Evolutionary conservation across 2,113 vertebrate species (phyloP).

Genomic region (Tachysurus fulvidraco): DNA sequence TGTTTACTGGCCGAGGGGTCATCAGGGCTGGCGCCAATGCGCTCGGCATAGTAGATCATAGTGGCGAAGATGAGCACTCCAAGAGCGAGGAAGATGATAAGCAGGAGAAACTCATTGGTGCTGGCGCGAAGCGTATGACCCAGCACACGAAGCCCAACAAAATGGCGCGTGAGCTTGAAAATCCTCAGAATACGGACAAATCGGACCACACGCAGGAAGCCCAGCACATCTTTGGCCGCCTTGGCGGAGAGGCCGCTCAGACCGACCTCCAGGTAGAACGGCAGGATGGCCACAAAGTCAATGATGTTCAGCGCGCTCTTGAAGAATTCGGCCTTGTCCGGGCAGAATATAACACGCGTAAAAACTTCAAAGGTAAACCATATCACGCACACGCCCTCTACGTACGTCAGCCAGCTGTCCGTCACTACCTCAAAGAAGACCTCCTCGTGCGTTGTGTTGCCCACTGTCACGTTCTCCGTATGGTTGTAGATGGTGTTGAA

Average conservation of each 20-base stretch:
- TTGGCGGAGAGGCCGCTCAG: constrained; percentile 89
- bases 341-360: constrained; percentile 90
- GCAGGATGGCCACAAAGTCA: constrained; percentile 93
- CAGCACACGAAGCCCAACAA: constrained; percentile 88
- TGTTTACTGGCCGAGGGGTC: constrained; percentile 87
- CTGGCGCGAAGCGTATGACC: constrained; percentile 91
- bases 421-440: constrained; percentile 86
- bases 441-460: constrained; percentile 80
- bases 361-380: constrained; percentile 98
- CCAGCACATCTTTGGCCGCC: constrained; percentile 93
- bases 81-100: constrained; percentile 93
- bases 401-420: constrained; percentile 91
- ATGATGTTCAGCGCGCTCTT: constrained; percentile 95
- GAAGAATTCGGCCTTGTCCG: constrained; percentile 90
- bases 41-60: constrained; percentile 96
- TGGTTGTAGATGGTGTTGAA: constrained; percentile 92
- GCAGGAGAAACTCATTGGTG: constrained; percentile 94
- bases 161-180: constrained; percentile 94
- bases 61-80: constrained; percentile 96
- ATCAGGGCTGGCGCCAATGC: constrained; percentile 85
- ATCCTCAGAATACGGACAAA: constrained; percentile 93
- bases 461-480: constrained; percentile 80
- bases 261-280: constrained; percentile 92
- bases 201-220: constrained; percentile 88
- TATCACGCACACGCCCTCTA: constrained; percentile 93